Evolutionary conservation across 2,888 invertebrate species (phyloP).

Genomic region (Dinocampus coccinellae): DNA sequence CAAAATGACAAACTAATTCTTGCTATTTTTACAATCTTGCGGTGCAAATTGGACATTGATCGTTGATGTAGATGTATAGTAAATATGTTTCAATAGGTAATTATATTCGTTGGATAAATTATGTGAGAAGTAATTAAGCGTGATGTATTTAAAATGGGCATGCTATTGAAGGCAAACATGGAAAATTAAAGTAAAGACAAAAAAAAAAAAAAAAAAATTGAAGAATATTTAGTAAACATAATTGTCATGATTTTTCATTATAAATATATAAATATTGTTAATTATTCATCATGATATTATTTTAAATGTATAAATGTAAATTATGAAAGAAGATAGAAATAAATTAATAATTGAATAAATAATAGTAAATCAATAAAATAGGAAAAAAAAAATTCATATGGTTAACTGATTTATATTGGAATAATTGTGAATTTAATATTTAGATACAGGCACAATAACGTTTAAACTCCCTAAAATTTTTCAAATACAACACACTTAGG

Average conservation of each 20-base stretch:
- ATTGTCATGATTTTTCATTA: too few species aligned
- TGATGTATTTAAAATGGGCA: neutral
- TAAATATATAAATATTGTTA: too few species aligned
- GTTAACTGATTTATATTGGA: neutral
- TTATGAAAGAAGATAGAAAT: too few species aligned
- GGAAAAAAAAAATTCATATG: slow-evolving; percentile 13
- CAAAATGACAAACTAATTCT: slow-evolving; percentile 1
- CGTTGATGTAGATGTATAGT: slow-evolving; percentile 6
- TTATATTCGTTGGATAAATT: neutral
- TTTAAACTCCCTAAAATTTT: neutral
- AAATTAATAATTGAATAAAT: too few species aligned
- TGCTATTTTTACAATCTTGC: slow-evolving; percentile 24
- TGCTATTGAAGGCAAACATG: neutral
- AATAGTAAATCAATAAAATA: too few species aligned
- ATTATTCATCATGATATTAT: neutral
- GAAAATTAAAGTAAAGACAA: neutral
- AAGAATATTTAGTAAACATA: too few species aligned
- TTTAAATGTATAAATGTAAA: neutral
- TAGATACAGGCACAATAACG: neutral
- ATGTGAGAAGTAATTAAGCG: neutral
- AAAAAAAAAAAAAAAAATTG: neutral
- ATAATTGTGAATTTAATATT: neutral
- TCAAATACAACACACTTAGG: neutral
- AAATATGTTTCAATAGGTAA: neutral
- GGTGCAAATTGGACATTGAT: slow-evolving; percentile 35